These are phyloP conservation scores for Montipora foliosa DNA, from an alignment of 64 coral and sea anemone genomes.

Conservation along the genomic window DNA sequence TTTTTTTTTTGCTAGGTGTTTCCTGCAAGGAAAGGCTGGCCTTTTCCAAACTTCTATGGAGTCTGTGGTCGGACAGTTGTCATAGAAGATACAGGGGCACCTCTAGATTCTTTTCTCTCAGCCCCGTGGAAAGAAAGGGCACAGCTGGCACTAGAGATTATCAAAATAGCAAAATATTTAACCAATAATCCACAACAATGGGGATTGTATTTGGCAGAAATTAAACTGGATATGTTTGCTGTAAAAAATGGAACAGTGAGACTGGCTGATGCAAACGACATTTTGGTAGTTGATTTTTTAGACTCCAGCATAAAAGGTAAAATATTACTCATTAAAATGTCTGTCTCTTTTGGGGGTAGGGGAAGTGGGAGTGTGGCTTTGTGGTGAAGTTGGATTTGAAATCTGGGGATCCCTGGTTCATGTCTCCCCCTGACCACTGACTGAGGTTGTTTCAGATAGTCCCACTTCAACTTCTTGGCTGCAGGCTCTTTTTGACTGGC, in stretches of 20 bases:
- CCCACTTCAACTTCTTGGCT: too few relatives aligned
- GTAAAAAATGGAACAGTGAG: slow-evolving; percentile 63
- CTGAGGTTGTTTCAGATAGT: too few relatives aligned
- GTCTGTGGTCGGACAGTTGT: slow-evolving; percentile 78
- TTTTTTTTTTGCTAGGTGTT: slow-evolving; percentile 53
- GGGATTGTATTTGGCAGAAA: slow-evolving; percentile 84
- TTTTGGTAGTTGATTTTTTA: slow-evolving; percentile 60
- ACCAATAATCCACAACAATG: slow-evolving; percentile 53
- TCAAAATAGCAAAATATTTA: slow-evolving; percentile 72
- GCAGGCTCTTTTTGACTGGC: too few relatives aligned
- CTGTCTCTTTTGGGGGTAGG: not conserved
- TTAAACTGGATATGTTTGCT: slow-evolving; percentile 68
- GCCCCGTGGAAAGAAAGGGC: slow-evolving; percentile 74
- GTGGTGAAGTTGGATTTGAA: too few relatives aligned
- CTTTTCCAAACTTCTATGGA: slow-evolving; percentile 83
- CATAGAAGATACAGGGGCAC: slow-evolving; percentile 69
- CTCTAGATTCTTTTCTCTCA: slow-evolving; percentile 48
- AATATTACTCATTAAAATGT: not conserved
- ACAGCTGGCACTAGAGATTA: slow-evolving; percentile 60
- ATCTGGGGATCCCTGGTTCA: too few relatives aligned
- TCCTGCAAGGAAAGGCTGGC: slow-evolving; percentile 76
- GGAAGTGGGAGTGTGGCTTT: not conserved
- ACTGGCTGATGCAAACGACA: slow-evolving; percentile 59
- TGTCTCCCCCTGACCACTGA: too few relatives aligned
- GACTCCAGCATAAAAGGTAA: slow-evolving; percentile 28